phyloP scores from a whole-genome alignment of 2,113 vertebrate genomes.

The Lamprologus ornatipinnis region DNA sequence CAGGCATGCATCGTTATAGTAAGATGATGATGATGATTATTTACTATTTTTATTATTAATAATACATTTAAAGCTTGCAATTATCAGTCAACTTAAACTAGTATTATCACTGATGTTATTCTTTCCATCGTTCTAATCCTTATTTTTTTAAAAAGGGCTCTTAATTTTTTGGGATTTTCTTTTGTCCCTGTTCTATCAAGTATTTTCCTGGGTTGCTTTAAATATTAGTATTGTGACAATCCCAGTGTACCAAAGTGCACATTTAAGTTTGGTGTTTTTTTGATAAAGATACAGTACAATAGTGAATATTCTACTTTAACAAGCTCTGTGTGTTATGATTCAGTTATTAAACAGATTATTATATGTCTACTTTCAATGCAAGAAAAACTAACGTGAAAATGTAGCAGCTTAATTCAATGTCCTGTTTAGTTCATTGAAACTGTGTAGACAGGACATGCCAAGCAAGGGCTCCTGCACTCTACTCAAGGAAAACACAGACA shows the following conservation, averaged over 20 bases:
- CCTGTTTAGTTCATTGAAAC: not conserved
- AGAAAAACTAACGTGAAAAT: not conserved
- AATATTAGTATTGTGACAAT: not conserved
- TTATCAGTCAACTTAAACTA: not conserved
- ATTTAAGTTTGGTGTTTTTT: not conserved
- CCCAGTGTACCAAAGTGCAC: not conserved
- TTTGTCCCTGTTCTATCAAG: not conserved
- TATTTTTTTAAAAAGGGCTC: fast-evolving
- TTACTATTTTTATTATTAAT: not conserved
- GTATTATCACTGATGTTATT: not conserved
- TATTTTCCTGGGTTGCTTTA: not conserved
- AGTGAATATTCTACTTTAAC: not conserved
- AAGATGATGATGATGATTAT: not conserved
- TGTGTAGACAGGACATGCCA: not conserved
- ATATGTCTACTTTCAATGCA: not conserved
- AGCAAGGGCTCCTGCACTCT: not conserved
- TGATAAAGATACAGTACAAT: not conserved
- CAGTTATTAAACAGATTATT: not conserved
- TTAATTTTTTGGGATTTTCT: not conserved
- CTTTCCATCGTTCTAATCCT: not conserved
- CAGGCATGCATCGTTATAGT: not conserved
- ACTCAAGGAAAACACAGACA: not conserved
- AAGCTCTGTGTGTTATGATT: not conserved
- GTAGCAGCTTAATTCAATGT: not conserved
- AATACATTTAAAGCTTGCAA: not conserved